These are phyloP conservation scores for Theodoxus fluviatilis DNA, from an alignment of 2,888 invertebrate genomes.

Conservation along the genomic window DNA sequence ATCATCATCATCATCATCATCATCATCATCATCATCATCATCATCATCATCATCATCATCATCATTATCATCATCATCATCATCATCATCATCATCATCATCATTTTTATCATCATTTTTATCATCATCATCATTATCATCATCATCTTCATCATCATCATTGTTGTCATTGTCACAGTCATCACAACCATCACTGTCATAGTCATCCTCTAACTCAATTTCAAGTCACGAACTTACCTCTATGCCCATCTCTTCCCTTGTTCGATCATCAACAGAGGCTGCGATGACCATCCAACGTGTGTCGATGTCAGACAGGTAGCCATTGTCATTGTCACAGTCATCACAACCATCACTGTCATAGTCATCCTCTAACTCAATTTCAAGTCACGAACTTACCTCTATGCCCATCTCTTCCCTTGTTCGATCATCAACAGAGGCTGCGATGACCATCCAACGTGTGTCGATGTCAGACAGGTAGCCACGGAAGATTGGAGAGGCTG, in stretches of 20 bases:
- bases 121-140: too few relatives aligned
- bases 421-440: constrained; percentile 93
- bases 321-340: too few relatives aligned
- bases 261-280: constrained; percentile 93
- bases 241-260: constrained; percentile 87
- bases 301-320: constrained; percentile 92
- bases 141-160: too few relatives aligned
- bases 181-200: too few relatives aligned
- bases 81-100: background rate
- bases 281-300: constrained; percentile 98
- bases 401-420: constrained; percentile 90
- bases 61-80: background rate
- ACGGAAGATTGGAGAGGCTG: constrained; percentile 93
- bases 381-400: constrained; percentile 63
- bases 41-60: background rate
- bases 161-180: too few relatives aligned
- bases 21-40: too few relatives aligned
- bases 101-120: background rate
- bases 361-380: background rate
- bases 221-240: too few relatives aligned
- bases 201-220: too few relatives aligned
- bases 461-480: constrained; percentile 95
- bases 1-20: too few relatives aligned
- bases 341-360: background rate
- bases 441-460: constrained; percentile 97